Evolutionary conservation across 1,140 invertebrate species (phyloP).

Genomic region (Drosophila repletoides): DNA sequence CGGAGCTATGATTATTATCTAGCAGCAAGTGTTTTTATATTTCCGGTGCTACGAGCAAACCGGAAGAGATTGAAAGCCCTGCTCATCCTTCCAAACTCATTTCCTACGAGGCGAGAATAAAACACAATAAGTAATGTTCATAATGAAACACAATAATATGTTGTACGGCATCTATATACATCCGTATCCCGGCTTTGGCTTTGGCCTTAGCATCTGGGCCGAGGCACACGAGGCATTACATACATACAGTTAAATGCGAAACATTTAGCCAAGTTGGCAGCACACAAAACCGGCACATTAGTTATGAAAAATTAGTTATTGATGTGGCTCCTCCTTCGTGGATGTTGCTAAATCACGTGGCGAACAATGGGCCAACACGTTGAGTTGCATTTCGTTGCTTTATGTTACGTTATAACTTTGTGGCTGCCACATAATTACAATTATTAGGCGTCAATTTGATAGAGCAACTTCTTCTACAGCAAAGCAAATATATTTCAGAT

Average conservation of each 20-base stretch:
- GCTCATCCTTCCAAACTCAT: no score
- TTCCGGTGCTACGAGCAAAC: slow-evolving; percentile 4
- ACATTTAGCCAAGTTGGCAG: slow-evolving; percentile 1
- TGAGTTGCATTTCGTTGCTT: slow-evolving; percentile 9
- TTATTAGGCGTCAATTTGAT: slow-evolving; percentile 37
- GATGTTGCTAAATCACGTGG: slow-evolving; percentile 58
- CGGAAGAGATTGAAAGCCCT: slow-evolving; percentile 5
- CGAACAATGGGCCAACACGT: slow-evolving; percentile 47
- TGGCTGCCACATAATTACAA: slow-evolving; percentile 46
- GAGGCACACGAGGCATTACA: neutral
- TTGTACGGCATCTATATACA: slow-evolving; percentile 17
- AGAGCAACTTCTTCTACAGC: no score
- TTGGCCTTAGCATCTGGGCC: neutral
- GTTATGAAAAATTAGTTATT: slow-evolving; percentile 73
- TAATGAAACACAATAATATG: slow-evolving; percentile 47
- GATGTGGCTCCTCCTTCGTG: slow-evolving; percentile 48
- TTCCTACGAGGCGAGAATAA: neutral
- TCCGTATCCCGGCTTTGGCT: neutral
- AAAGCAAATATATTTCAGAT: no score
- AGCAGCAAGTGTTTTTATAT: slow-evolving; percentile 15
- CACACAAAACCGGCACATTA: slow-evolving; percentile 29
- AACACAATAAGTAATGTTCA: slow-evolving; percentile 13
- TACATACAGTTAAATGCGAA: neutral
- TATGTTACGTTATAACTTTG: slow-evolving; percentile 35
- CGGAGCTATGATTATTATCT: slow-evolving; percentile 12